A percentile compares a stretch with the other conserved stretches of the same genome.
phyloP scores from a whole-genome alignment of 2,797 vertebrate species.

The Falco peregrinus region DNA sequence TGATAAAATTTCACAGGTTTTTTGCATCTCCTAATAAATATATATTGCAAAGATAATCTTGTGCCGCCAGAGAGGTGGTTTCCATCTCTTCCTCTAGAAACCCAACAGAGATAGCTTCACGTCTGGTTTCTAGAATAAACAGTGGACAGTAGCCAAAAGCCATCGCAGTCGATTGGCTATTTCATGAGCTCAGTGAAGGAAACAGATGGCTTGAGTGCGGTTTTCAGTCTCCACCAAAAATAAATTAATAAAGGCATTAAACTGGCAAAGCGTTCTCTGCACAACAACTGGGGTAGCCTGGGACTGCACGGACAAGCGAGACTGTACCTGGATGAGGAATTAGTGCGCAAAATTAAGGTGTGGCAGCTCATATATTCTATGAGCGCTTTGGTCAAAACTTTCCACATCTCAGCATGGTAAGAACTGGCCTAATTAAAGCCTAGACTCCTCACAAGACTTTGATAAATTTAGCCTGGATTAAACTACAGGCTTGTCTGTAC shows the following conservation, averaged over 20 bases:
- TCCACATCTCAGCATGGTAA: background rate
- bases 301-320: accelerated
- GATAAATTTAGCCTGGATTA: slow-evolving; percentile 40
- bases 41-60: background rate
- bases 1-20: background rate
- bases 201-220: background rate
- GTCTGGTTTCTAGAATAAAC: background rate
- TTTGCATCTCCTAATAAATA: background rate
- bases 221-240: background rate
- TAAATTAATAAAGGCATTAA: background rate
- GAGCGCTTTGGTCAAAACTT: slow-evolving; percentile 32
- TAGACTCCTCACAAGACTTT: slow-evolving; percentile 25
- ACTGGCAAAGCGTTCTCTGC: background rate
- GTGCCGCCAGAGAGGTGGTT: background rate
- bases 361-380: background rate
- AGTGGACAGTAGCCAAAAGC: background rate
- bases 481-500: slow-evolving; percentile 52
- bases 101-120: background rate
- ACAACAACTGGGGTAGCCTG: background rate
- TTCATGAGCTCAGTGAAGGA: background rate
- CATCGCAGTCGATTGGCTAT: background rate
- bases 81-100: background rate
- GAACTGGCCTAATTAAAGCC: slow-evolving; percentile 15
- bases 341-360: background rate
- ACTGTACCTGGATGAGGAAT: background rate